A percentile compares a stretch with the other conserved stretches of the same genome.
These are phyloP conservation scores for Cololabis saira DNA, from an alignment of 2,113 vertebrate species.

Conservation along the genomic window DNA sequence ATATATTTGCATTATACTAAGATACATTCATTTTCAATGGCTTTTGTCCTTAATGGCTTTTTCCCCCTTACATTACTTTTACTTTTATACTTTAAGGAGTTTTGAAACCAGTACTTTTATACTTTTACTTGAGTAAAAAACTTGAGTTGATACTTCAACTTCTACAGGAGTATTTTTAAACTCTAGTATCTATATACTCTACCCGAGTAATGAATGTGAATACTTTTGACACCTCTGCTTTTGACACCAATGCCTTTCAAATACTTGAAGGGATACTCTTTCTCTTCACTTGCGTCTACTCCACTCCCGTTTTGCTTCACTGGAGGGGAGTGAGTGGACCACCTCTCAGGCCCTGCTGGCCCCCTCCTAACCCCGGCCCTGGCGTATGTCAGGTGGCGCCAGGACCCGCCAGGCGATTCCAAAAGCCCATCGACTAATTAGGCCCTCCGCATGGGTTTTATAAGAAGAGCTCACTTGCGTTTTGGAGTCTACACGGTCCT, in stretches of 20 bases:
- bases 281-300: constrained; percentile 51
- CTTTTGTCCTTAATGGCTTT: too few relatives aligned
- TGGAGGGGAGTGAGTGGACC: constrained; percentile 51
- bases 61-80: too few relatives aligned
- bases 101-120: too few relatives aligned
- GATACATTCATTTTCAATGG: too few relatives aligned
- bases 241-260: constrained; percentile 31
- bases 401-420: constrained; percentile 59
- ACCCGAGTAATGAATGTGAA: too few relatives aligned
- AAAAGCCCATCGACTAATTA: constrained; percentile 79
- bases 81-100: too few relatives aligned
- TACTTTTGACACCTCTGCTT: too few relatives aligned
- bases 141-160: too few relatives aligned
- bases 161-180: too few relatives aligned
- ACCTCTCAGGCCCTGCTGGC: constrained; percentile 68
- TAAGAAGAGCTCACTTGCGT: constrained; percentile 70
- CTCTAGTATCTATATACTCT: too few relatives aligned
- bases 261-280: constrained; percentile 39
- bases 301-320: constrained; percentile 51
- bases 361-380: constrained; percentile 71
- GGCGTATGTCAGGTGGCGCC: constrained; percentile 66
- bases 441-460: constrained; percentile 79
- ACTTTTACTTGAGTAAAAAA: too few relatives aligned
- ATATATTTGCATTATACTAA: too few relatives aligned
- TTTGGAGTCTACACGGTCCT: constrained; percentile 72